Percentiles rank a stretch among this genome's conserved stretches.
phyloP scores from a whole-genome alignment of 1,140 invertebrate species.

The Spodoptera litura region DNA sequence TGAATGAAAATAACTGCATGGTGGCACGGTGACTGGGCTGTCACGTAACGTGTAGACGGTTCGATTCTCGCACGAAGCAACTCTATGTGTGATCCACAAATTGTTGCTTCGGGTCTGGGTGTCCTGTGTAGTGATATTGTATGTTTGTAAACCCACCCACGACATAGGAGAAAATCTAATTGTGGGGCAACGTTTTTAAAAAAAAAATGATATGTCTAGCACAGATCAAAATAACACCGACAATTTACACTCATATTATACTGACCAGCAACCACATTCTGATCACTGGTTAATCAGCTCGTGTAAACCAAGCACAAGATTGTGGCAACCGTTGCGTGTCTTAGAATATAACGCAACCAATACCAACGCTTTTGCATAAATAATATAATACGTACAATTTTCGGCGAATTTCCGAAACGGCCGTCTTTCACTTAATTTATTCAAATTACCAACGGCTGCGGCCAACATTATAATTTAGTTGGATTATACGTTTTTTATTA shows the following conservation, averaged over 20 bases:
- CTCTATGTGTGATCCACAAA: no score
- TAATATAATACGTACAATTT: conserved; percentile 48
- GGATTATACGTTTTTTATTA: conserved; percentile 48
- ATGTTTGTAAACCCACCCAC: no score
- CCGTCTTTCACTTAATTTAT: conserved; percentile 54
- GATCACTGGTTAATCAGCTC: neutral
- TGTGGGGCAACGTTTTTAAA: no score
- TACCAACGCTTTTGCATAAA: conserved; percentile 44
- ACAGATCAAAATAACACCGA: no score
- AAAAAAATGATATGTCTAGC: no score
- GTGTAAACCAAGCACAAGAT: conserved; percentile 10
- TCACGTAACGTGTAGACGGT: no score
- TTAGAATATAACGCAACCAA: conserved; percentile 40
- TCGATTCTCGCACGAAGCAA: no score
- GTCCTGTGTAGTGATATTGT: no score
- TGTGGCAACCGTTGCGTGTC: conserved; percentile 28
- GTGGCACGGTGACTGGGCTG: no score
- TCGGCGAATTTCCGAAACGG: conserved; percentile 39
- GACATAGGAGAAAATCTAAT: no score
- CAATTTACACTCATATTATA: neutral
- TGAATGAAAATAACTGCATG: no score
- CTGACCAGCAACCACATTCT: neutral
- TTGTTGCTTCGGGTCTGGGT: no score
- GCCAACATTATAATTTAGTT: conserved; percentile 52
- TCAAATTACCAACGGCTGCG: conserved; percentile 54